These are phyloP conservation scores for Clarias gariepinus DNA, from an alignment of 2,113 vertebrate species.

Conservation along the genomic window DNA sequence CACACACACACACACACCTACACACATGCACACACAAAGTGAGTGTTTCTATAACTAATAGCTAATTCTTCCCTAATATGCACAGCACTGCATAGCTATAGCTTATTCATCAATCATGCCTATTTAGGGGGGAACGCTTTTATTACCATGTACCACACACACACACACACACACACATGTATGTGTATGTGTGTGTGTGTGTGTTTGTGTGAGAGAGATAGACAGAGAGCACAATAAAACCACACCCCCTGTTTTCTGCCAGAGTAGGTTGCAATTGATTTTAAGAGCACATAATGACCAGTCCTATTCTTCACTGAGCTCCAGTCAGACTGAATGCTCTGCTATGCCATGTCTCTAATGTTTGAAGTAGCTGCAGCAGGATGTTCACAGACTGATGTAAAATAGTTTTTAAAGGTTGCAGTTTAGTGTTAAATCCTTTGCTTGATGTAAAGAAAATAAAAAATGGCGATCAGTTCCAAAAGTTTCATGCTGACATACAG, in stretches of 20 bases:
- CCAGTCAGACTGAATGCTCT: slow-evolving; percentile 22
- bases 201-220: background rate
- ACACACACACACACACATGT: slow-evolving; percentile 31
- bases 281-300: slow-evolving; percentile 31
- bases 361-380: background rate
- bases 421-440: background rate
- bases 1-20: slow-evolving; percentile 53
- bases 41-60: slow-evolving; percentile 30
- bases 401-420: background rate
- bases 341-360: background rate
- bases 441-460: background rate
- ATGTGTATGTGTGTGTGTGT: background rate
- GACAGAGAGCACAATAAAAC: slow-evolving; percentile 31
- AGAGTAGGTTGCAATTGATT: slow-evolving; percentile 64
- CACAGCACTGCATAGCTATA: slow-evolving; percentile 36
- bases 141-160: slow-evolving; percentile 40
- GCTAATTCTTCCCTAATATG: slow-evolving; percentile 45
- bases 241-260: slow-evolving; percentile 61
- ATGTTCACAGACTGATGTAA: background rate
- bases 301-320: slow-evolving; percentile 15
- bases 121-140: slow-evolving; percentile 30
- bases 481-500: background rate
- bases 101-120: slow-evolving; percentile 45
- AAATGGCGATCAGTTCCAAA: background rate
- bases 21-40: slow-evolving; percentile 64